A percentile compares a stretch with the other conserved stretches of the same genome.
These are phyloP conservation scores for Campylorhamphus procurvoides DNA, from an alignment of 2,113 vertebrate species.

Conservation along the genomic window DNA sequence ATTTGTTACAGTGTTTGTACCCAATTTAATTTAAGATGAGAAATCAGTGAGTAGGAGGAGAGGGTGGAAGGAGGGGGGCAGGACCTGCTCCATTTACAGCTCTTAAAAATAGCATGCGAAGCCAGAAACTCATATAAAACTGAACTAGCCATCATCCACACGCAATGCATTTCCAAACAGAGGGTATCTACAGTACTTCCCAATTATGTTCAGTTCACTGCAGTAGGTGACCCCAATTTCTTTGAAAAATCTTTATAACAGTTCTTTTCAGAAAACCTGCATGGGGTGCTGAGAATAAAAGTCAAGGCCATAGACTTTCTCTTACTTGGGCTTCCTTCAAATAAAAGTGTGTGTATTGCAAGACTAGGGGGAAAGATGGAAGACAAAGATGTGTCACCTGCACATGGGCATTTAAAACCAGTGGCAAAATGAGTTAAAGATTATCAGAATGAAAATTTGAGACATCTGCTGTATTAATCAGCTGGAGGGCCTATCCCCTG, in stretches of 20 bases:
- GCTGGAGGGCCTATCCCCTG: not conserved
- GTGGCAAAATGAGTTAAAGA: not conserved
- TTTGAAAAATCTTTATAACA: constrained; percentile 57
- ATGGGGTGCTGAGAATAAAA: constrained; percentile 12
- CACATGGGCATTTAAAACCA: not conserved
- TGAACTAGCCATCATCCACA: constrained; percentile 12
- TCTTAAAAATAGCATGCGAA: constrained; percentile 46
- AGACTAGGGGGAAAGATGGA: not conserved
- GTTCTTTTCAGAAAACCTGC: constrained; percentile 46
- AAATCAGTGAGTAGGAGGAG: constrained; percentile 20
- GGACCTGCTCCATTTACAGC: constrained; percentile 32
- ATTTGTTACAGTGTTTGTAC: constrained; percentile 42
- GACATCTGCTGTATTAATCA: not conserved
- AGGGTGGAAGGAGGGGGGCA: not conserved
- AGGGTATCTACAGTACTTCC: constrained; percentile 33
- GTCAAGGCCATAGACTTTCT: constrained; percentile 3
- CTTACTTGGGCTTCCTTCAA: constrained; percentile 13
- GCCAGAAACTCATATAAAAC: constrained; percentile 26
- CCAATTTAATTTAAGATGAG: constrained; percentile 52
- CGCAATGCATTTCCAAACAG: constrained; percentile 42
- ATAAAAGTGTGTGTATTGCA: not conserved
- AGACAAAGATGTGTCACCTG: not conserved
- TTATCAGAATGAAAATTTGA: not conserved
- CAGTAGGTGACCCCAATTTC: constrained; percentile 42
- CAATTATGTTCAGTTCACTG: constrained; percentile 60